These are phyloP conservation scores for Tethea ocularis DNA, from an alignment of 2,888 invertebrate species.

Conservation along the genomic window DNA sequence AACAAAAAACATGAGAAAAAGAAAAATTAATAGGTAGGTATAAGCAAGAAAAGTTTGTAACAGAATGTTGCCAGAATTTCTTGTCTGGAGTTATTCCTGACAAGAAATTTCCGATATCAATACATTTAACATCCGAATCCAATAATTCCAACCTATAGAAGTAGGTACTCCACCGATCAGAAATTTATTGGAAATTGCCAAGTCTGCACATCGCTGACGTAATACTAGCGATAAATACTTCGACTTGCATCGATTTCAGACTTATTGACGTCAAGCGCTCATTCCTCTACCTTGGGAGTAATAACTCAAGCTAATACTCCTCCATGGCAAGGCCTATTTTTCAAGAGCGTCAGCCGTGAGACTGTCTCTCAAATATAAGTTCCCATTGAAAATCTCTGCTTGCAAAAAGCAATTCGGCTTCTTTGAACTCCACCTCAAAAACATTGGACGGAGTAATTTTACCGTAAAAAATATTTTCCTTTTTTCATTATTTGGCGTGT, in stretches of 20 bases:
- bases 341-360: not conserved
- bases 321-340: not conserved
- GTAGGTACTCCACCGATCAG: not conserved
- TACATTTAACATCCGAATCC: not conserved
- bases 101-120: not conserved
- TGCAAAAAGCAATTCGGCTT: not conserved
- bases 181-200: not conserved
- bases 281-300: not conserved
- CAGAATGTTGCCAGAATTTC: too few relatives aligned
- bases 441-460: not conserved
- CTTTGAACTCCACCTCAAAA: not conserved
- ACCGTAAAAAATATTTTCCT: not conserved
- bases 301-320: conserved; percentile 2
- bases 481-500: not conserved
- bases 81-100: too few relatives aligned
- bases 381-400: not conserved
- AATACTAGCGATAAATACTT: not conserved
- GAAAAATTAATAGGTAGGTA: too few relatives aligned
- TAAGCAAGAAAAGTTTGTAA: too few relatives aligned
- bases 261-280: conserved; percentile 1
- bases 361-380: not conserved
- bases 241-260: not conserved
- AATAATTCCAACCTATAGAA: not conserved
- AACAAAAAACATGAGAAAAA: too few relatives aligned
- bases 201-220: not conserved